phyloP scores from a whole-genome alignment of 2,113 vertebrate genomes.

The Salvelinus fontinalis region DNA sequence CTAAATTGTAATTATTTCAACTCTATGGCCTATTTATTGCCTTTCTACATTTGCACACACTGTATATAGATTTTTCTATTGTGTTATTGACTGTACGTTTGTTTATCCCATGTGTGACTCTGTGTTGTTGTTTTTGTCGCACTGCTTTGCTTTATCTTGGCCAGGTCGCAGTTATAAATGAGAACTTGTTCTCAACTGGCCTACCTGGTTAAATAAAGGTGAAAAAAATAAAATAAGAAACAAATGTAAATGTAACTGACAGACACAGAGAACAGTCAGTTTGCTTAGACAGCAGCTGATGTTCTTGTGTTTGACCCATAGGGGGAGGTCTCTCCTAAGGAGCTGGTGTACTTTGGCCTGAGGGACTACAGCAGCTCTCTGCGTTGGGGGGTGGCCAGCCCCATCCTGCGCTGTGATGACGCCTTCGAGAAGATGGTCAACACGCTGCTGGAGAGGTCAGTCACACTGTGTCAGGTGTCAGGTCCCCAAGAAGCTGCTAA shows the following conservation, averaged over 20 bases:
- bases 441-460: constrained; percentile 90
- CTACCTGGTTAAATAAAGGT: too few species aligned
- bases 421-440: constrained; percentile 98
- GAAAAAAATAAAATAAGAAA: too few species aligned
- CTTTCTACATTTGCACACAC: too few species aligned
- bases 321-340: constrained; percentile 78
- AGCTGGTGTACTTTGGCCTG: constrained; percentile 91
- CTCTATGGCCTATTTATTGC: too few species aligned
- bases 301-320: constrained; percentile 58
- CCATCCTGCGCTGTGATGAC: constrained; percentile 92
- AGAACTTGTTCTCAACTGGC: too few species aligned
- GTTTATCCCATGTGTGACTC: too few species aligned
- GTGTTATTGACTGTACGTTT: too few species aligned
- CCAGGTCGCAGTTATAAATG: too few species aligned
- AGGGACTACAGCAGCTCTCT: constrained; percentile 92
- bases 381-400: constrained; percentile 94
- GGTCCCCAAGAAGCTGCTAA: not conserved
- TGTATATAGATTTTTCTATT: too few species aligned
- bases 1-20: too few species aligned
- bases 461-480: not conserved
- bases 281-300: not conserved
- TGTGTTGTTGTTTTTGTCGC: too few species aligned
- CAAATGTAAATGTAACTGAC: not conserved
- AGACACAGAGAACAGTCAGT: not conserved
- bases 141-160: too few species aligned